Base-by-base conservation (phyloP, 2,888 invertebrate genomes). In the Caenorhabditis becei region DNA sequence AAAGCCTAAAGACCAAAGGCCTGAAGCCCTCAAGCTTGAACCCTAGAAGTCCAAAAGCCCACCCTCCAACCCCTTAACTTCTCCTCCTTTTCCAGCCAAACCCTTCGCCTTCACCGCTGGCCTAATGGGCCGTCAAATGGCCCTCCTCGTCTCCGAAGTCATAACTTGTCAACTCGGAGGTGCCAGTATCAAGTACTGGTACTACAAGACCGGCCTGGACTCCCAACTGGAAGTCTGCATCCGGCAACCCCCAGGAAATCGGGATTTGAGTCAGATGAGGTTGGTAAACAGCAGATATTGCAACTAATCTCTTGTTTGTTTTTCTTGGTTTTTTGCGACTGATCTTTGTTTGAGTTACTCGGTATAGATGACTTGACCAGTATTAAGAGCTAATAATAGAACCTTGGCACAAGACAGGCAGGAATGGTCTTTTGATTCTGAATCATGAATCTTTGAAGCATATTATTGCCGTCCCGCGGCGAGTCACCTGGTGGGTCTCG, bases 161-260 rank as follows among this genome's bases (percentile, higher is more conserved):
- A 80, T 87, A 14, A 83, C 75, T 28, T 90, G 90, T 77, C 90
- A 90, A 74, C 49, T 87, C 18, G 83, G 88, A 18, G 87, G 86
- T 14, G 90, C 88, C 8, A 86, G 74, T 37, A 61, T 90, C 37
- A 85, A 85, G 53, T 89, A 86, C 61, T 90, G 89, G 90, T 90
- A 90, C 77, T 90, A 87, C 82, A 88, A 88, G 54, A 89, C 89
- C 4, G 89, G 89, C 18, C 49, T 66, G 4, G 80, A 84, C 23
- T 85, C 88, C 1, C 69, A 78, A 10, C 66, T 90, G 37, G 86
- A 88, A 44, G 83, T 90, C 3, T 91, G 90, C 78, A 85, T 88
- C 1, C 80, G 88, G 8, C 86, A 86, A 54, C 90, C 88, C 16
- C 89, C 88, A 5, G 88, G 88, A n/a, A 86, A 79, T 47, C 58